Base-by-base conservation (phyloP, 2,113 vertebrate genomes). In the Ictidomys tridecemlineatus region DNA sequence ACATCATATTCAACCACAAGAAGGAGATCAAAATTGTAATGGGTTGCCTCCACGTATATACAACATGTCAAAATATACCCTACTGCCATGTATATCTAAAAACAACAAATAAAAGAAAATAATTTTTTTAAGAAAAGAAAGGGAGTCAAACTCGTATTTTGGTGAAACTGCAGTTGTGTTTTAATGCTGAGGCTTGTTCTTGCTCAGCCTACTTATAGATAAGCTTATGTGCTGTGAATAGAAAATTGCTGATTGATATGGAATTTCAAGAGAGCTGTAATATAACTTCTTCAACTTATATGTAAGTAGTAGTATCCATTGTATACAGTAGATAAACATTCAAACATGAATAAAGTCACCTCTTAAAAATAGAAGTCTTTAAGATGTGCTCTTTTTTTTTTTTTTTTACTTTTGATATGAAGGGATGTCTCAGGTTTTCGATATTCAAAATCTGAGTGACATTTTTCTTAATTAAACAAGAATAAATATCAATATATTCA, bases 391-490 rank as follows among this genome's bases (percentile, higher is more conserved):
- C 34, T 53, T 8, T 28, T 51, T 51, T 2, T 51, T 26, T 24
- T 53, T 63, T 88, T 78, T 10, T 63, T 74, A 24, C 30, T 73
- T 89, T 78, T 97, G 2, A n/a, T 67, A 51, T 73, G 34, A 85
- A 96, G 92, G 28, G 5, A 85, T 42, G 24, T 14, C 30, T 79
- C 58, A 37, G 13, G 37, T 26, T 74, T 86, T 85, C 56, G 48
- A 51, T 48, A 91, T 67, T 93, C 17, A 85, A 80, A 85, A 93
- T 69, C 3, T 61, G 78, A 42, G 1, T 94, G 76, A 94, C 34
- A 80, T 45, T 5, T 89, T 77, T 79, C 77, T 39, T 83, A 91
- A 95, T 61, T 65, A 94, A 91, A 45, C 51, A 97, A 79, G 51
- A 95, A 89, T 74, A 65, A 61, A 24, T 12, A 45, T 67, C 39